Evolutionary conservation across 2,797 vertebrate genomes (phyloP), one percentile per base, ranked within the genome.

Genomic region (Sandelia bainsii): DNA sequence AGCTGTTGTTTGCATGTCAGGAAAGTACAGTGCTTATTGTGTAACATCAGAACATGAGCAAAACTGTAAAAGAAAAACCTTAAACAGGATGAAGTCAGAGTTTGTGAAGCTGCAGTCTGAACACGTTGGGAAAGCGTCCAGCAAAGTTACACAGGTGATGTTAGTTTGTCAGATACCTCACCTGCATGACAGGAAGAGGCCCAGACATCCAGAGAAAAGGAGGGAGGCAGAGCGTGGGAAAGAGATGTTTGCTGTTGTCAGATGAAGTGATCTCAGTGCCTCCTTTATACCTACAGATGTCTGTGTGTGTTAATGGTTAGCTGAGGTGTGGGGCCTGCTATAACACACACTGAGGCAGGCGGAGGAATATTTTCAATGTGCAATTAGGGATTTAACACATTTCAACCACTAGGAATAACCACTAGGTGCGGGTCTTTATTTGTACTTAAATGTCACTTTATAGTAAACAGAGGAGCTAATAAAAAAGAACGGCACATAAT

Each of bases 101-200:
- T 5, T 3, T 10, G 49, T 14, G 8, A 5, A 1, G 19, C 23
- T 23, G 45, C 19, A 40, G 52, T 20, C 22, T 34, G 69, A 56
- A 29, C 6, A 1, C 16, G 4, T 12, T 53, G 25, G 63, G 48
- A 6, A 1, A 14, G 12, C 7, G 8, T 53, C 50, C 44, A 23
- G 59, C 3, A 0, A 7, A 49, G 46, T 42, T 19, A 17, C 69
- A 56, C 62, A 67, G 82, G 60, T 85, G 46, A 23, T 9, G 58
- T 27, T 13, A 6, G 69, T 51, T 0, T 54, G 82, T 79, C 57
- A 75, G 58, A 80, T 86, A 19, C 34, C 71, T 79, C 83, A 71
- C 68, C 48, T 64, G 62, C 3, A 1, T 51, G 83, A 46, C 12
- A 6, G 60, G 53, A 4, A 27, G 51, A 0, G 20, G n/a, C 3